Evolutionary conservation across 2,113 vertebrate genomes (phyloP).

Genomic region (Alethe diademata): DNA sequence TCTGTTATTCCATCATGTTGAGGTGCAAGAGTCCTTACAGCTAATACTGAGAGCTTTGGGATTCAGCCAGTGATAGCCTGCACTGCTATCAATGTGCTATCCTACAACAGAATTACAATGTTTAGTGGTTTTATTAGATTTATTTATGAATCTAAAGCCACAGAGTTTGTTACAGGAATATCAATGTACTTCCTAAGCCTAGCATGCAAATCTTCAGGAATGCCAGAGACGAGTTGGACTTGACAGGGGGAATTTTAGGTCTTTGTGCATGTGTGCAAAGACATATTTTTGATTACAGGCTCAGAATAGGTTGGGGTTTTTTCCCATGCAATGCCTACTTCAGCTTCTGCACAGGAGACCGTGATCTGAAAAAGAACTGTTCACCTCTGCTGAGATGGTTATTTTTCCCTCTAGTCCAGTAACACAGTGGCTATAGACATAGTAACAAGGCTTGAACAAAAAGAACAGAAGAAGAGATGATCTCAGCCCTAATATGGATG

Average conservation of each 20-base stretch:
- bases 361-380: neutral
- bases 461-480: neutral
- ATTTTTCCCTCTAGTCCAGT: neutral
- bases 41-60: neutral
- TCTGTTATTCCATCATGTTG: neutral
- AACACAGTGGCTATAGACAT: neutral
- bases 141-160: neutral
- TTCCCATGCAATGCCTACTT: neutral
- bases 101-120: neutral
- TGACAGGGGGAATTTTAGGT: neutral
- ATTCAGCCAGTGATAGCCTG: neutral
- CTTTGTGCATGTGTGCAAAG: neutral
- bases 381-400: neutral
- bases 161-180: neutral
- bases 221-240: neutral
- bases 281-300: neutral
- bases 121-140: neutral
- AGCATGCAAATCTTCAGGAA: neutral
- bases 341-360: neutral
- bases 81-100: neutral
- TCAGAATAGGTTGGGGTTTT: neutral
- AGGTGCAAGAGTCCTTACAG: neutral
- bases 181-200: neutral
- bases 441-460: neutral
- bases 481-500: neutral